A percentile compares a stretch with the other conserved stretches of the same genome.
Conservation (phyloP, 30 jellyfish, hydroid and myxozoan species). For the Aurelia aurita complex sp. Pacific region DNA sequence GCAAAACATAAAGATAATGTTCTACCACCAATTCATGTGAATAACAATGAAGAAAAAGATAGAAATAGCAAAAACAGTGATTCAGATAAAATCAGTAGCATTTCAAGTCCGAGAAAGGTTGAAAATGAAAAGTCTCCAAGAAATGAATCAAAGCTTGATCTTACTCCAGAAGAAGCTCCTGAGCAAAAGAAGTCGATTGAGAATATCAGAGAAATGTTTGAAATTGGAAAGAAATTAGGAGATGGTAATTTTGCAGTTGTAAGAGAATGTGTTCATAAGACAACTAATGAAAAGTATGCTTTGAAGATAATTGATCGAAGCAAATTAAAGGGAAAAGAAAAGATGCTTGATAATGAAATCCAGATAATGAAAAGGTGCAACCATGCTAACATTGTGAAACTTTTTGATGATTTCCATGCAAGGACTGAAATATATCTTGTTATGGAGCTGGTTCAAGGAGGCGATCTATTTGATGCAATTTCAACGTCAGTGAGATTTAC, state of each 20-base stretch:
- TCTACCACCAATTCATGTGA: constrained; percentile 56
- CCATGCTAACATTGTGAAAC: constrained; percentile 90
- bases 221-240: constrained; percentile 83
- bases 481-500: constrained; percentile 80
- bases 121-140: constrained; percentile 3
- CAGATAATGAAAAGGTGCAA: constrained; percentile 77
- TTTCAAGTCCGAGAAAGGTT: not conserved
- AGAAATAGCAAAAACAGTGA: not conserved
- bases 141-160: not conserved
- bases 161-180: not conserved
- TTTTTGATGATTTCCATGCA: constrained; percentile 76
- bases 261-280: constrained; percentile 75
- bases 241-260: constrained; percentile 99
- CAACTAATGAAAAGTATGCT: constrained; percentile 74
- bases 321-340: constrained; percentile 86
- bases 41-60: constrained; percentile 11
- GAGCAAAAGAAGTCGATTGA: constrained; percentile 35
- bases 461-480: constrained; percentile 91
- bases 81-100: not conserved
- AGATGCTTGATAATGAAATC: constrained; percentile 87
- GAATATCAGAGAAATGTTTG: constrained; percentile 61
- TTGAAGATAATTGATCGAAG: constrained; percentile 85
- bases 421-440: constrained; percentile 75
- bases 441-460: constrained; percentile 97
- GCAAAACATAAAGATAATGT: constrained; percentile 19